Conservation (phyloP, 2,888 invertebrate species). For the Aleiodes alternator region DNA sequence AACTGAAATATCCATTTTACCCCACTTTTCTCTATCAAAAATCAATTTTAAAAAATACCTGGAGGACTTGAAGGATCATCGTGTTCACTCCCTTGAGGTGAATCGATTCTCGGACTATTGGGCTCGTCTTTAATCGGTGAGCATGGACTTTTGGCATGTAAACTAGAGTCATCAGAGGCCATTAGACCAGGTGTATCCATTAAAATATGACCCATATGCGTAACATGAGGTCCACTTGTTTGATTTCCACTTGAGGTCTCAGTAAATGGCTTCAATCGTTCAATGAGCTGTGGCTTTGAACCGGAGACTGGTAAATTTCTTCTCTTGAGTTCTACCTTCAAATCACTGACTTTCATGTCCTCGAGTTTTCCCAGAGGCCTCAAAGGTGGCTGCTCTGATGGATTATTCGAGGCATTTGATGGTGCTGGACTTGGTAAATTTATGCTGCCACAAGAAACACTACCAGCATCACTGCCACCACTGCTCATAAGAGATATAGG, state of each 20-base stretch:
- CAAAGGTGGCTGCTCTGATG: conserved; percentile 71
- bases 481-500: conserved; percentile 74
- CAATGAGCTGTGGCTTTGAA: conserved; percentile 95
- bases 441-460: conserved; percentile 68
- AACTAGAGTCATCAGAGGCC: conserved; percentile 70
- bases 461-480: conserved; percentile 73
- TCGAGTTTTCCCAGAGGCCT: conserved; percentile 84
- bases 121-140: conserved; percentile 71
- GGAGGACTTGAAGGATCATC: conserved; percentile 76
- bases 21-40: too few species aligned
- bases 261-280: conserved; percentile 88
- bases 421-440: conserved; percentile 72
- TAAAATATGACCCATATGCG: conserved; percentile 74
- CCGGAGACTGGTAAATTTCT: conserved; percentile 97
- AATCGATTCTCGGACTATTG: conserved; percentile 70
- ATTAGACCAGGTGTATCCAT: conserved; percentile 74
- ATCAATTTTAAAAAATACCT: conserved; percentile 63
- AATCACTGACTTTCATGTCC: conserved; percentile 95
- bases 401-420: conserved; percentile 68
- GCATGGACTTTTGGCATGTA: conserved; percentile 69
- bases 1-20: too few species aligned
- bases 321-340: conserved; percentile 95
- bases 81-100: conserved; percentile 74
- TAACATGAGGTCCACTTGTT: conserved; percentile 71
- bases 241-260: conserved; percentile 69